Percentiles rank a stretch among this genome's conserved stretches.
Conservation (phyloP, 1,140 invertebrate genomes). For the Cotesia glomerata region DNA sequence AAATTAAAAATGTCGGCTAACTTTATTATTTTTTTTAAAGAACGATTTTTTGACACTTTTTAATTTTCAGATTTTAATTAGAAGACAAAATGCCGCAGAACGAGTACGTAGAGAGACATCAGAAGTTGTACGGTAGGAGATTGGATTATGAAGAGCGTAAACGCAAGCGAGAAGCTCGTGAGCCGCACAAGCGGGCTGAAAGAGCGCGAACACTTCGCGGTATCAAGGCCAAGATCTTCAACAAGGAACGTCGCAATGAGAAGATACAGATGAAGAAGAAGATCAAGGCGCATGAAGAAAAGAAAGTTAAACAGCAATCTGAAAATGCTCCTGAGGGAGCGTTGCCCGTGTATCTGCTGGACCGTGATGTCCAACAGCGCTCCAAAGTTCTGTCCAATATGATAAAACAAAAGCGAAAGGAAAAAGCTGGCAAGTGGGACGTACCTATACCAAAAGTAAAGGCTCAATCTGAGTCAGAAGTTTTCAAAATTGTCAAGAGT, state of each 20-base stretch:
- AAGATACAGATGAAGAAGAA: conserved; percentile 99
- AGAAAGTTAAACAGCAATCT: conserved; percentile 84
- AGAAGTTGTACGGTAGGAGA: conserved; percentile 93
- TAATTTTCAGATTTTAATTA: not conserved
- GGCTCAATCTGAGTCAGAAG: conserved; percentile 97
- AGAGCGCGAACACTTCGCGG: conserved; percentile 92
- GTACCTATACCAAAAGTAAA: conserved; percentile 98
- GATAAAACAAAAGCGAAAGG: conserved; percentile 99
- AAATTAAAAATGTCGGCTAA: too few relatives aligned
- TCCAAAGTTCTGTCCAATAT: conserved; percentile 98
- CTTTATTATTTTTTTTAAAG: too few relatives aligned
- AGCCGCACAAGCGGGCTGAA: conserved; percentile 86
- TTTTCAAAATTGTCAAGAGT: conserved; percentile 93
- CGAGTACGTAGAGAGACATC: conserved; percentile 98
- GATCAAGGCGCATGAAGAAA: conserved; percentile 91
- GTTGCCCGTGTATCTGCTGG: conserved; percentile 93
- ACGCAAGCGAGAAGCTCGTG: conserved; percentile 92
- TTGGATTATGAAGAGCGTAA: conserved; percentile 98
- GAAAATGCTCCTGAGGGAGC: conserved; percentile 88
- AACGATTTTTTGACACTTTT: too few relatives aligned
- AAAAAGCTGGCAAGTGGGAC: conserved; percentile 99
- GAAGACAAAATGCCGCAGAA: conserved; percentile 94
- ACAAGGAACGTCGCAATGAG: conserved; percentile 95
- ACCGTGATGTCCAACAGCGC: conserved; percentile 91
- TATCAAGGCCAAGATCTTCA: conserved; percentile 97